Evolutionary conservation across 2,797 vertebrate species (phyloP), one percentile per base, ranked within the genome.

Genomic region (Morus bassanus): DNA sequence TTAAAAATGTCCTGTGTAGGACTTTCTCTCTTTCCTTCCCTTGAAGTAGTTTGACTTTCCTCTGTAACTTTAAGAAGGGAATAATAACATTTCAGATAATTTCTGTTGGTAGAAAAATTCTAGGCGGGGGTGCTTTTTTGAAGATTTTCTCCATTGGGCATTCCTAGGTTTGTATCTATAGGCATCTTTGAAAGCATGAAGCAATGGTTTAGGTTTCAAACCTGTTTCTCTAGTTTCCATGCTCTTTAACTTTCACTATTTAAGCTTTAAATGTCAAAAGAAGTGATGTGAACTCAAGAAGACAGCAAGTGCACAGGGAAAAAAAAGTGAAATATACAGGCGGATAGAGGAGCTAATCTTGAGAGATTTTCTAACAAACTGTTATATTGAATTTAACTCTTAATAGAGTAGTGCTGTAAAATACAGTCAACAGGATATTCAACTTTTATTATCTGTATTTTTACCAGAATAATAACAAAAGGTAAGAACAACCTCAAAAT

Each of bases 211-310:
- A 91, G 23, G 23, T 95, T 97, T 96, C 85, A 91, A 91, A 91
- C 45, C 43, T 75, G 43, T 93, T 97, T 89, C 85, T 96, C 79
- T 89, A 60, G 57, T 83, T 93, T 93, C 54, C 63, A 65, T 93
- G 81, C 82, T 96, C 91, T 97, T 97, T 97, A 94, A 73, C 64
- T 94, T 93, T 86, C 91, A 94, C 85, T 31, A n/a, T 81, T 91
- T 92, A 84, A 95, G 69, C 67, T 97, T 97, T 89, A 95, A 96
- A 96, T 61, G 46, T 97, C 96, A 87, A 94, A 98, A 96, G 70
- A 87, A 84, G 54, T 95, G 70, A 95, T 88, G 85, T 53, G 86
- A 96, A 96, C 83, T 88, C 50, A 82, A 81, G 68, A 53, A 97
- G 89, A 95, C 80, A 96, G 82, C 43, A 83, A 92, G 85, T 68